These are phyloP conservation scores for Sarcophaga variegata DNA, from an alignment of 2,888 invertebrate species.

Conservation along the genomic window DNA sequence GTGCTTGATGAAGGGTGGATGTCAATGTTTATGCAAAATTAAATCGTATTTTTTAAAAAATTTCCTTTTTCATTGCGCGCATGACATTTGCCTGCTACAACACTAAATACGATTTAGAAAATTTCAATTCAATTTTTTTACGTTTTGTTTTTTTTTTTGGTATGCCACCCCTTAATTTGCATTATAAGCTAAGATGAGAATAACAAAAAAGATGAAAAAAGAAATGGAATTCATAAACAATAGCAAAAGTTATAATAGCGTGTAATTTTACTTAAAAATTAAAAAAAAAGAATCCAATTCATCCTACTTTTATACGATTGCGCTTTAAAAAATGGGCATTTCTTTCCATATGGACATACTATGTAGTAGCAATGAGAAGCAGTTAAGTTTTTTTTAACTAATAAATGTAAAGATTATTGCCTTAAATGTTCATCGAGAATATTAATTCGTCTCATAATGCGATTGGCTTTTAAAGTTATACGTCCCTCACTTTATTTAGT, in stretches of 20 bases:
- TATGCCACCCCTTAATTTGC: conserved; percentile 63
- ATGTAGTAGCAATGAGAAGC: not conserved
- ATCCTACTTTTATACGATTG: conserved; percentile 44
- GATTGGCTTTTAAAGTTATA: too few relatives aligned
- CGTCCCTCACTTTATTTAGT: too few relatives aligned
- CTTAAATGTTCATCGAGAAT: not conserved
- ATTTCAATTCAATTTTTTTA: conserved; percentile 13
- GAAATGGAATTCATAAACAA: conserved; percentile 39
- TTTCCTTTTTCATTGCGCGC: conserved; percentile 46
- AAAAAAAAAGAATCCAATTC: conserved; percentile 17
- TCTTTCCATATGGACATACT: not conserved
- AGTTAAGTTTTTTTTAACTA: not conserved
- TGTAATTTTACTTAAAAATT: conserved; percentile 56
- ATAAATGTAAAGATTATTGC: conserved; percentile 11
- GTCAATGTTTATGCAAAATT: conserved; percentile 56
- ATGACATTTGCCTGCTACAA: conserved; percentile 56
- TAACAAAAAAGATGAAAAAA: not conserved
- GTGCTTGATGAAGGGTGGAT: conserved; percentile 51
- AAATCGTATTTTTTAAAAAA: conserved; percentile 46
- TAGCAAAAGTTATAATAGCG: conserved; percentile 51
- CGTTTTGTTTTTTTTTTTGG: not conserved
- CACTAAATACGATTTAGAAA: conserved; percentile 35
- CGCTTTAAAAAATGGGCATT: conserved; percentile 9
- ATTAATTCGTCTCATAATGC: not conserved
- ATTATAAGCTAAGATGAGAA: conserved; percentile 33